Base-by-base conservation (phyloP, 2,888 invertebrate species). In the Clanis bilineata region DNA sequence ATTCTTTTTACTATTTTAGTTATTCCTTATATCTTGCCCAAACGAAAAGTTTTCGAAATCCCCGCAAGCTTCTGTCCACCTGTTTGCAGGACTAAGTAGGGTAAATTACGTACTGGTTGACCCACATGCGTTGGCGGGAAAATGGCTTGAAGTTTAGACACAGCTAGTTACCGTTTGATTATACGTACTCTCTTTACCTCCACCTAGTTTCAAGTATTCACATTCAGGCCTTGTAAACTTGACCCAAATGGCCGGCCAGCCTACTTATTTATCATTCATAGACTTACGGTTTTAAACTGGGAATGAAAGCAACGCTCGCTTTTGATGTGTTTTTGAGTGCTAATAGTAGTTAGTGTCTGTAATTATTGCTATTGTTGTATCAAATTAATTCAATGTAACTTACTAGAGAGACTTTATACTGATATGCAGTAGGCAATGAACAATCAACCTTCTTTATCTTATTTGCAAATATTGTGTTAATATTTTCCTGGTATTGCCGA, bases 241-340 rank as follows among this genome's bases (percentile, higher is more conserved):
- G 51, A 51, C 51, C 51, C 10, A 51, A 32, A 51, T 32, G 28
- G 18, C 9, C 18, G 28, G 51, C 18, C 51, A 51, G 51, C 32
- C 51, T 51, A 51, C 28, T 32, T 51, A 51, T 32, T 51, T 51
- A 51, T 51, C 51, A 51, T 51, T 51, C 51, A 51, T 51, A 51
- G 18, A 6, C 28, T 51, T 12, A n/a, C 22, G 22, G 44, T 45
- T 51, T 32, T 47, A 47, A 47, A n/a, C 28, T 28, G 32, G 41
- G 41, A 18, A 28, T 47, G 47, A 25, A 47, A 47, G 32, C 23
- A 36, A 7, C 6, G 45, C 18, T 10, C 4, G 28, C 28, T 32
- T 51, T 32, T 51, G 32, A 51, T 32, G 51, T 51, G 32, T 15
- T 32, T 10, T 18, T 3, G 23, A 21, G 18, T 51, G 18, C 47